Evolutionary conservation across 2,113 vertebrate genomes (phyloP).

Genomic region (Vanacampus margaritifer): DNA sequence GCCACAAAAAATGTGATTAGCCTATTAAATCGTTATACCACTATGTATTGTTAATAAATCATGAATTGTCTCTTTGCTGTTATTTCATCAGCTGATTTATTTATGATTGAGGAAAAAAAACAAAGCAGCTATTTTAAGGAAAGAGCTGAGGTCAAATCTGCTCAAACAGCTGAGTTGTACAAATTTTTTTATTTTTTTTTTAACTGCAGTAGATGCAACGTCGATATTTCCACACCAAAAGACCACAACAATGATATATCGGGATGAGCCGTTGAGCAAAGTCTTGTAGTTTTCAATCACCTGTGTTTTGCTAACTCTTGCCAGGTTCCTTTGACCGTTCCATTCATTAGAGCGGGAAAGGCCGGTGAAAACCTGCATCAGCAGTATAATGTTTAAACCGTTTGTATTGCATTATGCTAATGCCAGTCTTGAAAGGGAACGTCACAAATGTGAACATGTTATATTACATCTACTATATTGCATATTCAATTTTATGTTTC

Average conservation of each 20-base stretch:
- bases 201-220: slow-evolving; percentile 13
- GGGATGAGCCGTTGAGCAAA: slow-evolving; percentile 13
- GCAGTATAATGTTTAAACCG: slow-evolving; percentile 32
- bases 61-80: not conserved
- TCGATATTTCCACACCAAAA: slow-evolving; percentile 24
- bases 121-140: slow-evolving; percentile 2
- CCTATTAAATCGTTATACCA: too few relatives aligned
- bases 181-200: not conserved
- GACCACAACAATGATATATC: slow-evolving; percentile 33
- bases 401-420: slow-evolving; percentile 23
- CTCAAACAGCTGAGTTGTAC: not conserved
- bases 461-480: not conserved
- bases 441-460: not conserved
- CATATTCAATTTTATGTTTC: not conserved
- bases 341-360: slow-evolving; percentile 42
- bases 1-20: too few relatives aligned
- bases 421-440: slow-evolving; percentile 27
- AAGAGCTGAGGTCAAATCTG: not conserved
- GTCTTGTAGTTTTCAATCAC: slow-evolving; percentile 45
- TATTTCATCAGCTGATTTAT: too few relatives aligned
- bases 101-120: not conserved
- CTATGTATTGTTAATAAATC: not conserved
- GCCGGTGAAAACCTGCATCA: slow-evolving; percentile 27
- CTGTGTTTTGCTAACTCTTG: slow-evolving; percentile 29
- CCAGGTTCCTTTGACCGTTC: slow-evolving; percentile 37